Base-by-base conservation (phyloP, 1,140 invertebrate genomes). In the Lasioglossum albipes region DNA sequence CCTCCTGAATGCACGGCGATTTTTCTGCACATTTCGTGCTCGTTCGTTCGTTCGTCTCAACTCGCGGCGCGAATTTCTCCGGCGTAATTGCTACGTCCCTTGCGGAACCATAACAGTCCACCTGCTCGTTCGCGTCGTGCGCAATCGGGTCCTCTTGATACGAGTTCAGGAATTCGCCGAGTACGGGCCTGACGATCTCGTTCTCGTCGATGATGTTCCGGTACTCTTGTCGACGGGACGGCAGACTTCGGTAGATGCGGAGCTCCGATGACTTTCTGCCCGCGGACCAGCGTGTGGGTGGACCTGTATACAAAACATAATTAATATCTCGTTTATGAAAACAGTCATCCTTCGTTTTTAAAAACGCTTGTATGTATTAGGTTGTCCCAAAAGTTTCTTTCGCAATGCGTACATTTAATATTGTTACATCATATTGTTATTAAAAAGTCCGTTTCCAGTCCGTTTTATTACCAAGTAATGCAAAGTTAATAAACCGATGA, bases 221-320 rank as follows among this genome's bases (percentile, higher is more conserved):
- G 59, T 89, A 89, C 9, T 91, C 89, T 52, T 87, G 90, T 72
- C 89, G 89, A n/a, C 93, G 89, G 16, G 88, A 85, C 13, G 95
- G 95, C 45, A 95, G 85, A 81, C 95, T 95, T 67, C 94, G 94
- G 87, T 95, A 95, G 3, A 94, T 89, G 27, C 95, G 91, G 75
- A 94, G 90, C 85, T 95, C 94, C 4, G 93, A 91, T 0, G 94
- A 94, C 75, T 93, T 94, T 81, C 95, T 91, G 13, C 93, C 83
- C 31, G 92, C 91, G 20, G 92, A 92, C 95, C 95, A 95, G 85
- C 94, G 92, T 13, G 94, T 93, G 7, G 94, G 93, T 69, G 94
- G 94, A 89, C 94, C 94, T 95, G 84, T 77, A 87, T 83, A 82
- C 64, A 79, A 66, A 84, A 75, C 52, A 41, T 45, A 82, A 10